These are phyloP conservation scores for Rhagologus leucostigma DNA, from an alignment of 2,113 vertebrate genomes.

Conservation along the genomic window DNA sequence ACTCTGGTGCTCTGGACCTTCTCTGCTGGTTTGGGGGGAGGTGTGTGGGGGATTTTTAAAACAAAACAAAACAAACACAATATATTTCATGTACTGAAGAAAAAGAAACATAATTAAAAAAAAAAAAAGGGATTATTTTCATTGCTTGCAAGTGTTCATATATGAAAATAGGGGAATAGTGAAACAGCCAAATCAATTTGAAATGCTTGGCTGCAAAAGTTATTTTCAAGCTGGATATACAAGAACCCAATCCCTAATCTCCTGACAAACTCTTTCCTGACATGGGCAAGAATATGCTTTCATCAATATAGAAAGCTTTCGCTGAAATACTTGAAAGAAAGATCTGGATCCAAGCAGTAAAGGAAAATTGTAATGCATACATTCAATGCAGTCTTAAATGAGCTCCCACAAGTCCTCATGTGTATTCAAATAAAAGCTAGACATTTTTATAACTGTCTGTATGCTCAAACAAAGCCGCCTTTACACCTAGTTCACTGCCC, in stretches of 20 bases:
- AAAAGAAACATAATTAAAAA: neutral
- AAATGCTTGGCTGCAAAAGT: slow-evolving; percentile 33
- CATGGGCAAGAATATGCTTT: neutral
- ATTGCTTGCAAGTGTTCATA: neutral
- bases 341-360: neutral
- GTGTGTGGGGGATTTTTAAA: neutral
- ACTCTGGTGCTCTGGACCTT: neutral
- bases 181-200: slow-evolving; percentile 44
- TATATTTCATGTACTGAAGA: neutral
- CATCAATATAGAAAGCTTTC: slow-evolving; percentile 10
- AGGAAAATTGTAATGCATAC: neutral
- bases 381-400: neutral
- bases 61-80: neutral
- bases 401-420: neutral
- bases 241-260: slow-evolving; percentile 13
- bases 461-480: neutral
- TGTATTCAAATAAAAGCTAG: neutral
- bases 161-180: slow-evolving; percentile 6
- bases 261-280: slow-evolving; percentile 6
- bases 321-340: neutral
- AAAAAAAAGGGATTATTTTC: neutral
- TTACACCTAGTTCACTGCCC: neutral
- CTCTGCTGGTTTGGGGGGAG: neutral
- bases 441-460: neutral
- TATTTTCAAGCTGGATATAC: slow-evolving; percentile 22